A percentile compares a stretch with the other conserved stretches of the same genome.
Evolutionary conservation across 2,888 invertebrate species (phyloP).

Genomic region (Philereme vetulata): DNA sequence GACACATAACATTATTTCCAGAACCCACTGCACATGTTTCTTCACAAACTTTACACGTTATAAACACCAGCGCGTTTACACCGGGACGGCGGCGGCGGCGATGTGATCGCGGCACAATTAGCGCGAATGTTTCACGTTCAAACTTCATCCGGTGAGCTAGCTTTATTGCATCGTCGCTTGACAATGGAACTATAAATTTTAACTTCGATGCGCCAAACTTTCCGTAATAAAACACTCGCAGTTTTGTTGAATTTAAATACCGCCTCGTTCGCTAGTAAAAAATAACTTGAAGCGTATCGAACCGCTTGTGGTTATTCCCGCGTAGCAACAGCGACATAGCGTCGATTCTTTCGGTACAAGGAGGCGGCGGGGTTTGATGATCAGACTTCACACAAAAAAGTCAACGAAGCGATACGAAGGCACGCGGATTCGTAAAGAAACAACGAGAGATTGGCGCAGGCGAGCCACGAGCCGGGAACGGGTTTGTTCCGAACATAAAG

Average conservation of each 20-base stretch:
- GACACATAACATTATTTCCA: slow-evolving; percentile 63
- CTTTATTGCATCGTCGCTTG: slow-evolving; percentile 34
- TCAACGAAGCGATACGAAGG: slow-evolving; percentile 62
- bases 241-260: slow-evolving; percentile 41
- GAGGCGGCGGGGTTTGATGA: slow-evolving; percentile 62
- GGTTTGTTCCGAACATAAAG: slow-evolving; percentile 71
- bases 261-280: slow-evolving; percentile 34
- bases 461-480: slow-evolving; percentile 57
- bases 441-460: slow-evolving; percentile 59
- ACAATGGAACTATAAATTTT: slow-evolving; percentile 56
- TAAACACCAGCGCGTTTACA: slow-evolving; percentile 43
- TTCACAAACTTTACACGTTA: slow-evolving; percentile 49
- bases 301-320: slow-evolving; percentile 38
- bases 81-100: too few species aligned
- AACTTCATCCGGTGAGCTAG: slow-evolving; percentile 38
- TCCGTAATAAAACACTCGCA: slow-evolving; percentile 47
- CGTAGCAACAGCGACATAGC: slow-evolving; percentile 49
- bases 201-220: slow-evolving; percentile 45
- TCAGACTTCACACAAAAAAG: slow-evolving; percentile 64
- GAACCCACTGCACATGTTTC: slow-evolving; percentile 58
- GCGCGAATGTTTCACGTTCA: slow-evolving; percentile 39
- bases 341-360: slow-evolving; percentile 53
- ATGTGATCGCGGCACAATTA: slow-evolving; percentile 50
- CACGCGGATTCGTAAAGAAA: slow-evolving; percentile 71
- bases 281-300: slow-evolving; percentile 34